Evolutionary conservation across 2,797 vertebrate genomes (phyloP).

Genomic region (Thamnophis elegans): DNA sequence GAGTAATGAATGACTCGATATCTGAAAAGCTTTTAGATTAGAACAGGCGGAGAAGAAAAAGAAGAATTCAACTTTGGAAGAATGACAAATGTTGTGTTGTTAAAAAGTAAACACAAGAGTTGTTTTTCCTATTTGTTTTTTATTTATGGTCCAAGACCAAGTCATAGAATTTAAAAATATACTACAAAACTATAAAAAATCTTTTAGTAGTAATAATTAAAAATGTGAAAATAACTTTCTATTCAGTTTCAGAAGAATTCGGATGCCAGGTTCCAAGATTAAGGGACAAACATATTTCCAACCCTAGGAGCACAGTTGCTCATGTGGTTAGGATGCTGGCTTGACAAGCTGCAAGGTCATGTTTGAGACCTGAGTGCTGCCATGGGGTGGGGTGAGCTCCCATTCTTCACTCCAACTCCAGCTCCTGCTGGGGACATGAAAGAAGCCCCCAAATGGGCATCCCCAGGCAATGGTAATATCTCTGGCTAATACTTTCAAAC

Average conservation of each 20-base stretch:
- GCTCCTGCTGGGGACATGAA: background rate
- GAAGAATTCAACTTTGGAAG: background rate
- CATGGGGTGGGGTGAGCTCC: background rate
- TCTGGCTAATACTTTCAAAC: background rate
- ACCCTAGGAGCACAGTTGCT: background rate
- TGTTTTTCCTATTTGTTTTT: background rate
- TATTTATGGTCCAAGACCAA: background rate
- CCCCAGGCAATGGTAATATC: background rate
- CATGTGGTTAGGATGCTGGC: background rate
- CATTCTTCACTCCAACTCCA: background rate
- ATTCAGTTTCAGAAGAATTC: background rate
- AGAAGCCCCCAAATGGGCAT: background rate
- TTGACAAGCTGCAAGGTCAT: background rate
- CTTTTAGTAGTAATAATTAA: background rate
- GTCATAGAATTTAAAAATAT: background rate
- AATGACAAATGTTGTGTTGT: background rate
- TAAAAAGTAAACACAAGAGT: background rate
- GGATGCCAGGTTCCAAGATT: background rate
- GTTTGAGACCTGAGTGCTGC: background rate
- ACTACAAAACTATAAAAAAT: background rate
- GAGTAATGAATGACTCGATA: background rate
- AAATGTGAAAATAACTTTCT: background rate
- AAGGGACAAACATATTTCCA: background rate
- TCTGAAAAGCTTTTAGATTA: background rate
- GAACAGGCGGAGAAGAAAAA: background rate